Percentiles rank a stretch among this genome's conserved stretches.
Evolutionary conservation across 2,888 invertebrate genomes (phyloP).

Genomic region (Eupithecia dodoneata): DNA sequence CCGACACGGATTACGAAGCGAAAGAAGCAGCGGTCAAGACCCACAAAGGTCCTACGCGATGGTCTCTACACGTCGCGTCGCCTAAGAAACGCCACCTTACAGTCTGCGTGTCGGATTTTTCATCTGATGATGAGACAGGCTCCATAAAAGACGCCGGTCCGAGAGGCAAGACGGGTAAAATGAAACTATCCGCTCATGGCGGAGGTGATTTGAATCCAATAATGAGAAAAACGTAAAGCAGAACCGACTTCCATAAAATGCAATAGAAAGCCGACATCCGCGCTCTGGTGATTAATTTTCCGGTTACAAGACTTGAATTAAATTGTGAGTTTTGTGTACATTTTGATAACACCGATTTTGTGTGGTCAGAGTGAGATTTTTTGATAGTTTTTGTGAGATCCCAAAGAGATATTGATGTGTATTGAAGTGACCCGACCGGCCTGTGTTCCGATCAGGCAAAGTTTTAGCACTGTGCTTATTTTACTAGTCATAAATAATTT

Average conservation of each 20-base stretch:
- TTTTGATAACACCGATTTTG: conserved; percentile 57
- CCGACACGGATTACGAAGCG: conserved; percentile 76
- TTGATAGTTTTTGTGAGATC: conserved; percentile 70
- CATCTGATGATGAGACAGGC: conserved; percentile 71
- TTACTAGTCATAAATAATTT: conserved; percentile 82
- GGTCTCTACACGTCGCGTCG: conserved; percentile 70
- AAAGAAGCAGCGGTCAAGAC: conserved; percentile 59
- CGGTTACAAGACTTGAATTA: conserved; percentile 27
- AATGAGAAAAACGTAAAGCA: conserved; percentile 70
- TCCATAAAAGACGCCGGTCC: conserved; percentile 71
- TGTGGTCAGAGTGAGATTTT: conserved; percentile 64
- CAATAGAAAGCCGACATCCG: neutral
- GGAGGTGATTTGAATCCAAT: conserved; percentile 76
- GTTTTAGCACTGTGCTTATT: conserved; percentile 72
- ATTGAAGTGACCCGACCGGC: conserved; percentile 61
- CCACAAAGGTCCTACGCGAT: conserved; percentile 70
- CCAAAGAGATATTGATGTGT: conserved; percentile 60
- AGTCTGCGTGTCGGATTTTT: conserved; percentile 72
- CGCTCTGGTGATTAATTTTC: conserved; percentile 5
- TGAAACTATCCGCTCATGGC: conserved; percentile 75
- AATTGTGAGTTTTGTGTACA: conserved; percentile 52
- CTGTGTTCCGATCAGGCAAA: conserved; percentile 56
- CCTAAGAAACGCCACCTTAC: conserved; percentile 76
- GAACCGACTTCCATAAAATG: conserved; percentile 10
- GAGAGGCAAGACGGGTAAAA: conserved; percentile 65